Conservation (phyloP, 2,113 vertebrate species). For the Gymnocephalus cernua region DNA sequence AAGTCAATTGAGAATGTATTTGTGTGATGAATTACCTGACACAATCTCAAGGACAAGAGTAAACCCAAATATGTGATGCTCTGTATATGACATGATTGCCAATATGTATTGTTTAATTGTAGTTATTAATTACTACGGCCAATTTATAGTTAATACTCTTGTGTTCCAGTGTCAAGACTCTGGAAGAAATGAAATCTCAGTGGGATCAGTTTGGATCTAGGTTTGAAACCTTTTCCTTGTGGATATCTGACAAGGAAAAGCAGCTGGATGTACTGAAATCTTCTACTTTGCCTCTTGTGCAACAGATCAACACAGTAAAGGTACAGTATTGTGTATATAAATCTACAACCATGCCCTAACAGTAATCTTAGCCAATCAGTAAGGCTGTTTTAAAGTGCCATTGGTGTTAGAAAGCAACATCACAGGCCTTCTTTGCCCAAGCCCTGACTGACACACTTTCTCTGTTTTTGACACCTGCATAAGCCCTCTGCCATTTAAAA, state of each 20-base stretch:
- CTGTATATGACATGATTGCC: neutral
- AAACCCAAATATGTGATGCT: neutral
- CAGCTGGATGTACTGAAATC: conserved; percentile 87
- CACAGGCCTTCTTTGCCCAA: neutral
- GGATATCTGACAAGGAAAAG: conserved; percentile 94
- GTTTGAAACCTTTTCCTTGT: conserved; percentile 91
- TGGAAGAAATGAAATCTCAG: conserved; percentile 92
- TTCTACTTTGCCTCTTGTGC: conserved; percentile 85
- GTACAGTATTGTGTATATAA: conserved; percentile 73
- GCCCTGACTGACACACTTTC: neutral
- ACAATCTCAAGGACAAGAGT: conserved; percentile 4
- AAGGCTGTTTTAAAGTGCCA: neutral
- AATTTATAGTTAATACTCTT: neutral
- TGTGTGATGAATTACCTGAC: neutral
- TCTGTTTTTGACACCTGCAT: neutral
- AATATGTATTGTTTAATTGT: neutral
- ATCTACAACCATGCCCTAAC: neutral
- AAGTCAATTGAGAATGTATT: neutral
- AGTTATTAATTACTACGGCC: neutral
- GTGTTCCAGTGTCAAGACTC: conserved; percentile 89
- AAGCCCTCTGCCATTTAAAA: neutral
- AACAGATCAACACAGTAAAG: conserved; percentile 91
- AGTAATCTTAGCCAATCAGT: conserved; percentile 9
- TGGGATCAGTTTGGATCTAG: conserved; percentile 92
- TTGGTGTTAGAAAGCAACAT: neutral